Base-by-base conservation (phyloP, 2,888 invertebrate species). In the Dynastes maya region DNA sequence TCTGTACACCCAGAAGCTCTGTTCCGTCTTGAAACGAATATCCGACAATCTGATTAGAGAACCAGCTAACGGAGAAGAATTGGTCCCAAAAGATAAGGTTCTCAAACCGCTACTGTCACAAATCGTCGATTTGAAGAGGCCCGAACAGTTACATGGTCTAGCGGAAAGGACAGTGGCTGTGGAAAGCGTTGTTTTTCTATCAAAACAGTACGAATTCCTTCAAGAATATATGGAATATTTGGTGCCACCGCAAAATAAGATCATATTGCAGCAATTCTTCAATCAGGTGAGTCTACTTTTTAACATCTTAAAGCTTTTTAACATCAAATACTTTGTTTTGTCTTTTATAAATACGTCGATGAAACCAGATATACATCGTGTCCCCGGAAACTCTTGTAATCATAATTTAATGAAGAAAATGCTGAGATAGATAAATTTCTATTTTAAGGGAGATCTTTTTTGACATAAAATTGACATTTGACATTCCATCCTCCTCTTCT, bases 171-270 rank as follows among this genome's bases (percentile, higher is more conserved):
- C 98, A 22, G 96, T 98, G 0, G 98, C 95, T 0, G 95, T 97
- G 0, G 98, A 99, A 89, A 98, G 98, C 82, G 91, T 97, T 0
- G 93, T 97, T 83, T 98, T 97, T 88, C 90, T 99, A 82, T 93
- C 96, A 0, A 94, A 94, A 82, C 98, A 99, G 88, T 95, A 96
- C 85, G 94, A 96, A 84, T 91, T 93, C 74, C 89, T 99, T 29
- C 95, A 95, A 80, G 93, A 94, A 3, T 97, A 97, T 87, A 90
- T 98, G 84, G 96, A 97, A 87, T 93, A 94, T 80, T 91, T 97
- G 79, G 92, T 98, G 29, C 94, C 95, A 0, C 91, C 92, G 32
- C 94, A 94, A 81, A 93, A 94, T 82, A 91, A 91, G 67, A 90
- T 92, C 83, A 90, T 93, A 80, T 87, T 96, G 29, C 92, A 93